Conservation (phyloP, 2,113 vertebrate genomes). For the Mormyrus lacerda region DNA sequence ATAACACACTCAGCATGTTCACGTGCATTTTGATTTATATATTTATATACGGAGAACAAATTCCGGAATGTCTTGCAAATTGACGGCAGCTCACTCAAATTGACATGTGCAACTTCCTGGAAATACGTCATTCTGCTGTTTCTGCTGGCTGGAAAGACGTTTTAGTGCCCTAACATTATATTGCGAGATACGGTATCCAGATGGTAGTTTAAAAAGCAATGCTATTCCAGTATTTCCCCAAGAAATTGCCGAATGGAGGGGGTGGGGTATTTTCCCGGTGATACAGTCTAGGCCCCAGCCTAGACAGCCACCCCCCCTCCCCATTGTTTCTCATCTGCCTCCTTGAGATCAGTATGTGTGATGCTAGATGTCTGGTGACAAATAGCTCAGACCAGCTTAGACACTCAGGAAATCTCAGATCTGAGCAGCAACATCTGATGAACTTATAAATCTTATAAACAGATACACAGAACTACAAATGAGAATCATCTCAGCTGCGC, state of each 20-base stretch:
- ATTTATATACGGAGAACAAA: background rate
- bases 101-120: background rate
- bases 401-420: background rate
- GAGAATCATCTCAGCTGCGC: background rate
- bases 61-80: background rate
- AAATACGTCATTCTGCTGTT: background rate
- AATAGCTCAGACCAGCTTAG: background rate
- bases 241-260: background rate
- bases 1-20: background rate
- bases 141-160: background rate
- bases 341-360: background rate
- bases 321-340: no score
- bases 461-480: background rate
- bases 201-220: background rate
- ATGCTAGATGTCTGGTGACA: background rate
- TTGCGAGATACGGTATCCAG: background rate
- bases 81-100: background rate
- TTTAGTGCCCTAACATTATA: background rate
- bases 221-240: background rate
- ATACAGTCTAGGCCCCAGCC: background rate
- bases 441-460: background rate
- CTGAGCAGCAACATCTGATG: background rate
- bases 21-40: background rate
- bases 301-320: background rate
- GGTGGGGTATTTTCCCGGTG: background rate